Percentiles rank a stretch among this genome's conserved stretches.
phyloP scores from a whole-genome alignment of 2,113 vertebrate species.

The Phoxinus phoxinus region DNA sequence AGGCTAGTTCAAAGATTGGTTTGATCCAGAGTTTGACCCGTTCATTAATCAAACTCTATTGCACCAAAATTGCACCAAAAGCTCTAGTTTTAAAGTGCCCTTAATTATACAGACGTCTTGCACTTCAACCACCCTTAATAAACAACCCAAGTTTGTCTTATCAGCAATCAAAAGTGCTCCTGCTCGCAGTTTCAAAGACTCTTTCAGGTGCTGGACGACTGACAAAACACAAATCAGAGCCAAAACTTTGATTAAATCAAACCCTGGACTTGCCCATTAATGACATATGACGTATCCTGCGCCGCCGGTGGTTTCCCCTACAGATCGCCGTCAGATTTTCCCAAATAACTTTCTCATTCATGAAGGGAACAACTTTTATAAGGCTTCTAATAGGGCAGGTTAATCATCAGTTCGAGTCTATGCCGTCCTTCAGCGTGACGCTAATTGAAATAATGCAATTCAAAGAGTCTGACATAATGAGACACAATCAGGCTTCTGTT shows the following conservation, averaged over 20 bases:
- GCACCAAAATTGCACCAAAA: slow-evolving; percentile 12
- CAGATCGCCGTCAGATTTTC: slow-evolving; percentile 50
- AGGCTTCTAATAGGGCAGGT: background rate
- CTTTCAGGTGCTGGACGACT: slow-evolving; percentile 46
- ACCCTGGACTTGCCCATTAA: slow-evolving; percentile 63
- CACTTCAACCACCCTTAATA: slow-evolving; percentile 12
- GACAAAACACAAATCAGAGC: slow-evolving; percentile 64
- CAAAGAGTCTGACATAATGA: background rate
- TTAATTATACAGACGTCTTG: background rate
- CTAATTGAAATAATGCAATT: slow-evolving; percentile 14
- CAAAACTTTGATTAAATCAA: slow-evolving; percentile 62
- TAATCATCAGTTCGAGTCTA: background rate
- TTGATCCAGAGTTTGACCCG: background rate
- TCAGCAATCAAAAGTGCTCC: background rate
- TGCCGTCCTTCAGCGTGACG: slow-evolving; percentile 36
- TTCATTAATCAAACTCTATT: background rate
- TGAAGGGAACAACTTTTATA: background rate
- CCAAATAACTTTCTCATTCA: slow-evolving; percentile 29
- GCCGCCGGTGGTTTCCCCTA: slow-evolving; percentile 66
- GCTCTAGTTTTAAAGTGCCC: background rate
- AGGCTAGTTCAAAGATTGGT: background rate
- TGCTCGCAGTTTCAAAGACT: slow-evolving; percentile 38
- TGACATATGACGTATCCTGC: slow-evolving; percentile 55
- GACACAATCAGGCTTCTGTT: background rate
- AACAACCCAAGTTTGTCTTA: background rate